These are phyloP conservation scores for Tupiocoris notatus DNA, from an alignment of 2,888 invertebrate genomes.

Conservation along the genomic window DNA sequence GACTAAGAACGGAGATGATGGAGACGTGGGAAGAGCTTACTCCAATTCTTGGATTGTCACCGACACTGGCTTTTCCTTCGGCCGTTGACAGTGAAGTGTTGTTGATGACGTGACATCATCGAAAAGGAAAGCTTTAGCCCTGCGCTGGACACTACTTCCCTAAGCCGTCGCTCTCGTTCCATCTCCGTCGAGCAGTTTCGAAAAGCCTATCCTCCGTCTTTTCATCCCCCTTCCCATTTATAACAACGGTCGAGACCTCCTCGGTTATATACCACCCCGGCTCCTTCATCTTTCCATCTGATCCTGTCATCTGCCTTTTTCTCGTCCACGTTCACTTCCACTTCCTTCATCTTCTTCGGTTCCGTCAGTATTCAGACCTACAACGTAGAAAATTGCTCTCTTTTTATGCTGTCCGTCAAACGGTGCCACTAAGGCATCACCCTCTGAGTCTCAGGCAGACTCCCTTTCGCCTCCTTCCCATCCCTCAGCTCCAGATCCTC, in stretches of 20 bases:
- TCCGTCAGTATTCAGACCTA: constrained; percentile 41
- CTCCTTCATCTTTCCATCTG: background rate
- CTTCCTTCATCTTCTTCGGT: background rate
- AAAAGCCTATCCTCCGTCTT: background rate
- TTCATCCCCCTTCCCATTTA: background rate
- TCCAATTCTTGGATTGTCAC: constrained; percentile 45
- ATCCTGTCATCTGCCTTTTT: background rate
- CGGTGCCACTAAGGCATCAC: background rate
- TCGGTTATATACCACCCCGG: too few species aligned
- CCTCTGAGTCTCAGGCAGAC: background rate
- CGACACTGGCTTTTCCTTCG: constrained; percentile 30
- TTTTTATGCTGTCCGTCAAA: constrained; percentile 46
- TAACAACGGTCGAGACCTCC: background rate
- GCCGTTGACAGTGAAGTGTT: constrained; percentile 43
- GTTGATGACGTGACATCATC: constrained; percentile 43
- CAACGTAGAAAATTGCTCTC: constrained; percentile 46
- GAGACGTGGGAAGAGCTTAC: constrained; percentile 22
- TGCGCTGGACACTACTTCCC: constrained; percentile 38
- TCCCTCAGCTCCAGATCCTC: constrained; percentile 3
- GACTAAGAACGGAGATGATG: background rate
- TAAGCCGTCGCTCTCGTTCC: background rate
- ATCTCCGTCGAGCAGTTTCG: background rate
- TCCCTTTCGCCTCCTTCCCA: background rate
- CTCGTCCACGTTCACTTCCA: constrained; percentile 1
- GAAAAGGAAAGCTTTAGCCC: constrained; percentile 12